Base-by-base conservation (phyloP, 2,888 invertebrate genomes). In the Drosophila leonis region DNA sequence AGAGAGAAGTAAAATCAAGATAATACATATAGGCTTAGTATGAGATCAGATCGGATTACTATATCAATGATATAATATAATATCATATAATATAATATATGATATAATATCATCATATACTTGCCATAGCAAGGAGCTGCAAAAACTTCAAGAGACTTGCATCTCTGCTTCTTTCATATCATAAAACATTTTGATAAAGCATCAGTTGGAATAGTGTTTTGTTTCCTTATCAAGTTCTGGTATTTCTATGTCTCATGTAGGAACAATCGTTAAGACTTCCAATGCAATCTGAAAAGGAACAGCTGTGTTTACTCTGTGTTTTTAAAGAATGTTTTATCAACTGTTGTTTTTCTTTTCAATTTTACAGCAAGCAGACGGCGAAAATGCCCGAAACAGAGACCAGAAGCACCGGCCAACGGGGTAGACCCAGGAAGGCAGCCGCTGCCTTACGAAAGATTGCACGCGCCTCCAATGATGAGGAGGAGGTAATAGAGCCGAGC, bases 331-430 rank as follows among this genome's bases (percentile, higher is more conserved):
- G 18, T 15, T 12, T 33, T 4, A 29, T 49, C 20, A 13, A 27
- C 8, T 24, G 15, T n/a, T 42, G n/a, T 7, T 0, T 3, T 24
- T 9, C 1, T 3, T 20, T 2, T 1, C 0, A 1, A n/a, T 54
- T 44, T 81, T 72, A 6, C 56, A 87, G 82, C 57, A 42, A 49
- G 20, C 35, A 60, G 33, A 46, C 48, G 66, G 80, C 69, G 12
- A 84, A 64, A 52, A 69, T 69, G 68, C 65, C 66, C 27, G 76
- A 81, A 62, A 80, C 81, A 54, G 73, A 75, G 67, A 71, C 65
- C n/a, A 77, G 60, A 61, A 68, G n/a, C 24, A 61, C 68, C 31
- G 59, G 56, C 18, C 56, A 60, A 27, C 59, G 72, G 18, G 69
- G 72, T 10, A 72, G 82, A 20, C 69, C 80, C 15, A 65, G 76